Evolutionary conservation across 2,888 invertebrate genomes (phyloP), one percentile per base, ranked within the genome.

Genomic region (Parelbella ahira): DNA sequence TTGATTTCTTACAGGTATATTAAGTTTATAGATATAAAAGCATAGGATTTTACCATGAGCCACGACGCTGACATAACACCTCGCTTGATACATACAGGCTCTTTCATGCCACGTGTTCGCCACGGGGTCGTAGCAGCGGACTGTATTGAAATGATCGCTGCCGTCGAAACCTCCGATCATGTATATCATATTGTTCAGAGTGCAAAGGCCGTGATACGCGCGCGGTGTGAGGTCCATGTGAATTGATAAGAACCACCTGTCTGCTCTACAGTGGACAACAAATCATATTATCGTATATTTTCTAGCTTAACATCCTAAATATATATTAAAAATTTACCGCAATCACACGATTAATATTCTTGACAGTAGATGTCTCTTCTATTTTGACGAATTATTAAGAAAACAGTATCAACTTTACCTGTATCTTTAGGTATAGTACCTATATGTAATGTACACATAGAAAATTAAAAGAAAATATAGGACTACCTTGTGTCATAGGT

Each of bases 91-190:
- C 95, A 95, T 95, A 61, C 94, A 92, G 2, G 94, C 93, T 36
- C 93, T 89, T 61, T 92, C 91, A 27, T 87, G 89, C 96, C 95
- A 96, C 23, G 90, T 89, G 60, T 93, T 92, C 1, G 88, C 89
- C 5, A 93, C 90, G 0, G 95, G 95, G 65, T 95, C 91, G 69
- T 94, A 95, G 59, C 94, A 93, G 38, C 95, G 91, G 18, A 94
- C 93, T 1, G 93, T 93, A 64, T 92, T 92, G 63, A 95, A 92
- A 53, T 95, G 91, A 49, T 93, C 91, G 44, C 90, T 89, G 6
- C 95, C 95, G 63, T 95, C 94, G 68, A 92, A 95, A 1, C 95
- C 95, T 2, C 95, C 95, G 50, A 95, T 93, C 80, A 95, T 93
- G 76, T 93, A 93, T 59, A 95, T 90, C 32, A 92, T 68, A 56